A percentile compares a stretch with the other conserved stretches of the same genome.
Conservation (phyloP, 2,113 vertebrate species). For the Hymenochirus boettgeri region DNA sequence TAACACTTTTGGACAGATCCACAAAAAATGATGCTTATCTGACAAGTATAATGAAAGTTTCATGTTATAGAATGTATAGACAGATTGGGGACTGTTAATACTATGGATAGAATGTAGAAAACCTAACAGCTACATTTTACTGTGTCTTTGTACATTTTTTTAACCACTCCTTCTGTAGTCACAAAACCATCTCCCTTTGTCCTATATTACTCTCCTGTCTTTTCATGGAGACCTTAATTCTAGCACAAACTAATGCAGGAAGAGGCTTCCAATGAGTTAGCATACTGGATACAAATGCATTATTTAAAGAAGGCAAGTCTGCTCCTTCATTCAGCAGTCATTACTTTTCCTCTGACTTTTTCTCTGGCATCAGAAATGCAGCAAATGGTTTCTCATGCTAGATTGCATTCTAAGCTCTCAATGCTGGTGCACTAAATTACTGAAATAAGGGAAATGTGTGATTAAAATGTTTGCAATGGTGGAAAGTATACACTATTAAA, state of each 20-base stretch:
- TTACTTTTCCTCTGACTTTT: constrained; percentile 31
- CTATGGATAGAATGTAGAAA: too few relatives aligned
- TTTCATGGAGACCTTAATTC: not conserved
- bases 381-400: not conserved
- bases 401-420: not conserved
- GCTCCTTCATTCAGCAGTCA: constrained; percentile 11
- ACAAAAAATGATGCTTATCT: too few relatives aligned
- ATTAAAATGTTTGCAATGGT: too few relatives aligned
- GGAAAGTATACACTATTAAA: too few relatives aligned
- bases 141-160: not conserved
- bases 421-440: too few relatives aligned
- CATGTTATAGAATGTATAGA: too few relatives aligned
- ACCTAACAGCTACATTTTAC: too few relatives aligned
- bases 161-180: not conserved
- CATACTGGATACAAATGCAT: constrained; percentile 21
- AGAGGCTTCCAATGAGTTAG: constrained; percentile 10
- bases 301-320: constrained; percentile 25
- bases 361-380: constrained; percentile 23
- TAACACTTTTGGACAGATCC: too few relatives aligned
- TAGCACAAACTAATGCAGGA: constrained; percentile 2
- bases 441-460: too few relatives aligned
- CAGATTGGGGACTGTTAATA: too few relatives aligned
- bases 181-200: not conserved
- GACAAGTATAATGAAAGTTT: too few relatives aligned
- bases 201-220: not conserved